Evolutionary conservation across 2,113 vertebrate species (phyloP).

Genomic region (Promerops cafer): DNA sequence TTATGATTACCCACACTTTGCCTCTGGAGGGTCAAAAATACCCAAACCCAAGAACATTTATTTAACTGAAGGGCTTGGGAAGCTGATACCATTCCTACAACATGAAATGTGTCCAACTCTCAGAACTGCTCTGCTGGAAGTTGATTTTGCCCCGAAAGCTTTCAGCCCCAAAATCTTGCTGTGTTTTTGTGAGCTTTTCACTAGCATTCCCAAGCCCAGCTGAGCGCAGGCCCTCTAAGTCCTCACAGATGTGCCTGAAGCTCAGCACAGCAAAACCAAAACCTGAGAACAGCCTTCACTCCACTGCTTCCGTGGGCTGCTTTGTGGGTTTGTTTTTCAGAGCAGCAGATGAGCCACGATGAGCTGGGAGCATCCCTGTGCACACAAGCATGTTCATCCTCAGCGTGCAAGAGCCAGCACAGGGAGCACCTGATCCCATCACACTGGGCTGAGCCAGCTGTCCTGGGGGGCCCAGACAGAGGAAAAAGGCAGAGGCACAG

Average conservation of each 20-base stretch:
- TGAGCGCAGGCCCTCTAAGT: background rate
- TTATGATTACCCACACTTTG: background rate
- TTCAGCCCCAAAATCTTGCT: background rate
- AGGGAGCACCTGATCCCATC: background rate
- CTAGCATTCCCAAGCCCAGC: background rate
- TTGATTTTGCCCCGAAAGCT: background rate
- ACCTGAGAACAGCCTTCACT: background rate
- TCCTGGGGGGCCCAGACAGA: background rate
- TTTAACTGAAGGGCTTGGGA: background rate
- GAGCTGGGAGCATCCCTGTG: background rate
- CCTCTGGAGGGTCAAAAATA: background rate
- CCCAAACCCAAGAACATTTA: background rate
- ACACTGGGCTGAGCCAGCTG: background rate
- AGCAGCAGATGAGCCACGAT: background rate
- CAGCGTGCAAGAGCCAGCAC: background rate
- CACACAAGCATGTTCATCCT: background rate
- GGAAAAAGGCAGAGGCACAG: background rate
- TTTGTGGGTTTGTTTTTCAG: background rate
- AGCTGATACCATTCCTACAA: background rate
- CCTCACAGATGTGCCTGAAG: background rate
- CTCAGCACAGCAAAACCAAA: background rate
- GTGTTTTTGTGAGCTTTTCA: background rate
- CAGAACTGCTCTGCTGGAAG: background rate
- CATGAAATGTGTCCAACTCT: background rate
- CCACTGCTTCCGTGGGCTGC: background rate